Evolutionary conservation across 2,113 vertebrate species (phyloP).

Genomic region (Bambusicola thoracicus): DNA sequence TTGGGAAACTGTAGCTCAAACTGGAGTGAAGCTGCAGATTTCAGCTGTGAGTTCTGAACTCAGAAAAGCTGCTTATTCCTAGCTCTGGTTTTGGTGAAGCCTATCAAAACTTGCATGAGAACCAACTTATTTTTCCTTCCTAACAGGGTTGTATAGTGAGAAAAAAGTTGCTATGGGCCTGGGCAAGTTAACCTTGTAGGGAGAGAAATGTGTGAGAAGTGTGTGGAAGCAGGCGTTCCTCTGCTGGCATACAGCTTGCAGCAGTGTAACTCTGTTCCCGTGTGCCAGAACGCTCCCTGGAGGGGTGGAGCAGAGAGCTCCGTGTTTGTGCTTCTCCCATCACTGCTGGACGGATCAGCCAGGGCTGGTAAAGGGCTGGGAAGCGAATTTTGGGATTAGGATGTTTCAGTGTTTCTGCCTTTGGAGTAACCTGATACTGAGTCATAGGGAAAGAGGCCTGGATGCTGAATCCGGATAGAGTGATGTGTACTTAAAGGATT

Average conservation of each 20-base stretch:
- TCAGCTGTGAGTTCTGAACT: background rate
- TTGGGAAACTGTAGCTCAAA: background rate
- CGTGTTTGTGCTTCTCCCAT: rapidly evolving
- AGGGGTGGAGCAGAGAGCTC: background rate
- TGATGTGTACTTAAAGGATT: background rate
- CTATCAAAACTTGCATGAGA: conserved; percentile 35
- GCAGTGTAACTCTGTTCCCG: background rate
- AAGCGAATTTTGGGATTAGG: background rate
- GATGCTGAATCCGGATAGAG: background rate
- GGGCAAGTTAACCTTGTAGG: background rate
- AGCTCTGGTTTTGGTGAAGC: conserved; percentile 51
- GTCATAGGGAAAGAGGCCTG: background rate
- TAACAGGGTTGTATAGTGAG: background rate
- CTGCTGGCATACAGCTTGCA: background rate
- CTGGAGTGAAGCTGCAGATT: background rate
- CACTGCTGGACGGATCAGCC: rapidly evolving
- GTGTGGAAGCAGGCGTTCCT: background rate
- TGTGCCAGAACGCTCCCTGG: rapidly evolving
- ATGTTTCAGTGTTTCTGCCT: background rate
- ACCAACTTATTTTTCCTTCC: background rate
- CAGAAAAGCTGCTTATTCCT: conserved; percentile 11
- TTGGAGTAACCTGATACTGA: background rate
- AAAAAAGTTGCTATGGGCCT: background rate
- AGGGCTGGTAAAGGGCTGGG: background rate
- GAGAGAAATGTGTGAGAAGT: background rate